Evolutionary conservation across 2,113 vertebrate species (phyloP), one percentile per base, ranked within the genome.

Genomic region (Alligator mississippiensis): DNA sequence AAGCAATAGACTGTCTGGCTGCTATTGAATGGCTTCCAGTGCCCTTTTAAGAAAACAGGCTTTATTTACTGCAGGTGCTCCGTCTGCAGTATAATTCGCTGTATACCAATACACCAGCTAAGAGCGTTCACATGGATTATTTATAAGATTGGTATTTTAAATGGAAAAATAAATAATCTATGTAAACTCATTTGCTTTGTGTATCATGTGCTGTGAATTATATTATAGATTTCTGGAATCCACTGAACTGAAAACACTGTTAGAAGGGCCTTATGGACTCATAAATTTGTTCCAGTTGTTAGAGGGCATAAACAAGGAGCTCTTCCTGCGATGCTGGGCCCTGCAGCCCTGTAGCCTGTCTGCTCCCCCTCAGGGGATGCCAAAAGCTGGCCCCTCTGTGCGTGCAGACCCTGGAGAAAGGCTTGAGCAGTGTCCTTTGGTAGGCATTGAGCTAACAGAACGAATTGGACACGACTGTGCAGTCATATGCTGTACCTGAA

Each of bases 121-220:
- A 72, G 34, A 83, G 11, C 2, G 5, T 21, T 82, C 7, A 4
- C 4, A 8, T 24, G 15, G 24, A 15, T 82, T 94, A 68, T 78
- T 84, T 68, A 66, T 54, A 59, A 83, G 78, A 75, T 66, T 25
- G 4, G 22, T 68, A n/a, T 62, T 92, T 92, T 94, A 92, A 79
- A 92, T 76, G 64, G 55, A 85, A 75, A 94, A 1, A 0, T 47
- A 22, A 28, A 14, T 77, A 18, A 54, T 84, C 25, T 57, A 4
- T 63, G 66, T 70, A 70, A 88, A 82, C 30, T 63, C 4, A 9
- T 62, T 78, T 68, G 5, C 38, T 78, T 75, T 59, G 27, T 76
- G 57, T 88, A 60, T 77, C 28, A 11, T 68, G 27, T 70, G 24
- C 6, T 24, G 70, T 72, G 68, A 47, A 74, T 47, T 24, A 24